phyloP scores from a whole-genome alignment of 2,888 invertebrate species.

The Celastrina argiolus region DNA sequence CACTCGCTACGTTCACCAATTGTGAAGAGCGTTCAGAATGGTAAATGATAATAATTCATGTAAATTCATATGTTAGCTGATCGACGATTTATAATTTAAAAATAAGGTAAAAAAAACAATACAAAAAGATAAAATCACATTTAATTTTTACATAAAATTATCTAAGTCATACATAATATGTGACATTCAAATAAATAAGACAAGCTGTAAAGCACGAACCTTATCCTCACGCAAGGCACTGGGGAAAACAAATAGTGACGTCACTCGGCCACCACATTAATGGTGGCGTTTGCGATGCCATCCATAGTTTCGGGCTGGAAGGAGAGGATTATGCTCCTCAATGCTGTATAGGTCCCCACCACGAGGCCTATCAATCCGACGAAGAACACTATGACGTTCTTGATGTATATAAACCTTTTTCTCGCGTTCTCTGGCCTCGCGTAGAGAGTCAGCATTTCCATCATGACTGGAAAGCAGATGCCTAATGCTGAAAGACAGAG shows the following conservation, averaged over 20 bases:
- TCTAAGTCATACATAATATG: background rate
- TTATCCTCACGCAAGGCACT: constrained; percentile 21
- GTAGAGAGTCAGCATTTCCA: constrained; percentile 73
- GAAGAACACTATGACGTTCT: constrained; percentile 75
- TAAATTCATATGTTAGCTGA: no score
- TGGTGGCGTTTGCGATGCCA: background rate
- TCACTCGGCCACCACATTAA: background rate
- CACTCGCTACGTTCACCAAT: no score
- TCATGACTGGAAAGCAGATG: constrained; percentile 88
- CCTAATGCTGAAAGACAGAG: constrained; percentile 92
- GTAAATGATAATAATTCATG: no score
- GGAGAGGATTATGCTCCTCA: constrained; percentile 75
- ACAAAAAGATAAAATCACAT: constrained; percentile 14
- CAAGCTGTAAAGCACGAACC: constrained; percentile 22
- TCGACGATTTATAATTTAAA: no score
- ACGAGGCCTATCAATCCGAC: constrained; percentile 81
- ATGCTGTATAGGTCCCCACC: constrained; percentile 82
- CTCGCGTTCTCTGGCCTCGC: constrained; percentile 74
- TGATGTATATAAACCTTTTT: constrained; percentile 45
- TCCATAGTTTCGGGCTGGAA: constrained; percentile 38
- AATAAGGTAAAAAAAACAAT: background rate
- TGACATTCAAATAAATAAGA: constrained; percentile 17
- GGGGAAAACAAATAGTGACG: background rate
- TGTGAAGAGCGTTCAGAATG: no score
- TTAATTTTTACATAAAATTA: constrained; percentile 19